These are phyloP conservation scores for Macaria notata DNA, from an alignment of 2,888 invertebrate genomes.

Conservation along the genomic window DNA sequence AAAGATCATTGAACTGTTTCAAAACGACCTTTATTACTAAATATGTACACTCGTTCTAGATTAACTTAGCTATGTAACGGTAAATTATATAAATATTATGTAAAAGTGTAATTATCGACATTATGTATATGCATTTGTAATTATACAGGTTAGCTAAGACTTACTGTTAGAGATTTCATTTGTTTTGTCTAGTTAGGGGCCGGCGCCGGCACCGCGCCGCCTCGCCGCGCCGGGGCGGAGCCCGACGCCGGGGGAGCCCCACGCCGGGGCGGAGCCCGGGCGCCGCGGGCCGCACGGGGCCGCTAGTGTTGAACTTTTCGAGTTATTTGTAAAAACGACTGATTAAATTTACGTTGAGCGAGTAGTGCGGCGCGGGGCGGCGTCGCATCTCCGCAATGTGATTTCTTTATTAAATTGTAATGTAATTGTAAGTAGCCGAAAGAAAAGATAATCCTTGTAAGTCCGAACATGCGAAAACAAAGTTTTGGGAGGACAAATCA, in stretches of 20 bases:
- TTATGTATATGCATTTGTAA: conserved; percentile 80
- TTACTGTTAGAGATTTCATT: conserved; percentile 66
- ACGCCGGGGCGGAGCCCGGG: neutral
- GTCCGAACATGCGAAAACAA: conserved; percentile 75
- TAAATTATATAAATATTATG: conserved; percentile 71
- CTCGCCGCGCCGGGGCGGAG: too few species aligned
- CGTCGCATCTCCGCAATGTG: conserved; percentile 67
- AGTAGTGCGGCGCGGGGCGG: conserved; percentile 44
- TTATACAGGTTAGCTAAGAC: conserved; percentile 74
- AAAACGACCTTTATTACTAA: conserved; percentile 35
- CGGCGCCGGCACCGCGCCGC: conserved; percentile 26
- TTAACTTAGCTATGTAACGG: conserved; percentile 24
- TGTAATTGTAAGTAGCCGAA: conserved; percentile 74
- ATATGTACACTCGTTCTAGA: conserved; percentile 47
- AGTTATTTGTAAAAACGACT: conserved; percentile 72
- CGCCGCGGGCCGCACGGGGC: conserved; percentile 9
- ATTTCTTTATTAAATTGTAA: conserved; percentile 80
- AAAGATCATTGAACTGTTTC: conserved; percentile 31
- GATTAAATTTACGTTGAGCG: conserved; percentile 68
- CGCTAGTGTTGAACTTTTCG: conserved; percentile 56
- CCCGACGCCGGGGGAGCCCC: too few species aligned
- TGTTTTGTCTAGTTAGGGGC: conserved; percentile 57
- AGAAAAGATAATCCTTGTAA: conserved; percentile 76
- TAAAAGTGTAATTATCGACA: conserved; percentile 69
- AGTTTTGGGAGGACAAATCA: conserved; percentile 77